phyloP scores from a whole-genome alignment of 2,888 invertebrate species.

The Cephus pulcher region DNA sequence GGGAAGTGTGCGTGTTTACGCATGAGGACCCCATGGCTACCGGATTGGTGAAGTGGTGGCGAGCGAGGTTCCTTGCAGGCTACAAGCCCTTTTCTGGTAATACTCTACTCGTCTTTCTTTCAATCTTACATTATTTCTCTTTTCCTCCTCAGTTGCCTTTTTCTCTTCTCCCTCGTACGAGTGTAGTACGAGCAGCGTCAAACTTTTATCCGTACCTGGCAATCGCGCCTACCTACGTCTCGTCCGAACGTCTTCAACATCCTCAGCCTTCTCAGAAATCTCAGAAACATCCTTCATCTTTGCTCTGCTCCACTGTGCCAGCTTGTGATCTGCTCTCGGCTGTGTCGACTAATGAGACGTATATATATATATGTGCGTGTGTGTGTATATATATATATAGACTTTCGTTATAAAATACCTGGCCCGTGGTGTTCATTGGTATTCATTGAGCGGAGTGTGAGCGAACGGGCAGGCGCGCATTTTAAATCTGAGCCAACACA shows the following conservation, averaged over 20 bases:
- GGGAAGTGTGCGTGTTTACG: constrained; percentile 45
- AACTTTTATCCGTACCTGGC: background rate
- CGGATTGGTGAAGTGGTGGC: constrained; percentile 83
- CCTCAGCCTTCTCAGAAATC: background rate
- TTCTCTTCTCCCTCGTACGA: background rate
- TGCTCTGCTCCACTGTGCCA: background rate
- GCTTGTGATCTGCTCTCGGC: background rate
- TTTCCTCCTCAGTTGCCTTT: constrained; percentile 8
- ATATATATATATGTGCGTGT: background rate
- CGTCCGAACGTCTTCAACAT: background rate
- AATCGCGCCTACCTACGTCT: background rate
- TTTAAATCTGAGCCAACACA: background rate
- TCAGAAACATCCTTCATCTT: background rate
- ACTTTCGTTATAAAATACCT: background rate
- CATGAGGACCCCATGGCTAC: constrained; percentile 75
- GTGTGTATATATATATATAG: background rate
- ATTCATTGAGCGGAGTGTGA: background rate
- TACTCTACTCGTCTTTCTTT: constrained; percentile 37
- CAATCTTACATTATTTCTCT: constrained; percentile 4
- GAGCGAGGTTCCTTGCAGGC: constrained; percentile 80
- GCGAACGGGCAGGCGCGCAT: background rate
- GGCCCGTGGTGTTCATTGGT: background rate
- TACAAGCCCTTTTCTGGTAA: constrained; percentile 81
- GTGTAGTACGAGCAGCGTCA: background rate
- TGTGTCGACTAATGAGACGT: background rate